These are phyloP conservation scores for Nasua narica DNA, from an alignment of 2,797 vertebrate genomes.

Conservation along the genomic window DNA sequence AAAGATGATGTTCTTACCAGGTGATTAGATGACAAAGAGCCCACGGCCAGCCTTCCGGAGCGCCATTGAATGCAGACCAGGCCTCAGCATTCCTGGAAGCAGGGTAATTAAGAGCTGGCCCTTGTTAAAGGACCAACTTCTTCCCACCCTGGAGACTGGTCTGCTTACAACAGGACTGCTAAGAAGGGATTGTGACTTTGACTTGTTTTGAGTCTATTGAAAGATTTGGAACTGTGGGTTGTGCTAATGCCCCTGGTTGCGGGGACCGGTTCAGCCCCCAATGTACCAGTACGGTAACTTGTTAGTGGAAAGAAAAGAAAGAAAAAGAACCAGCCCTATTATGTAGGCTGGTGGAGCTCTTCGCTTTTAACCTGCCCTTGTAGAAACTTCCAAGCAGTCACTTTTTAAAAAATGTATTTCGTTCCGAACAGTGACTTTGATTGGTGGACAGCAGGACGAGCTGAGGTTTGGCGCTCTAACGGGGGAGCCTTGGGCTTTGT, in stretches of 20 bases:
- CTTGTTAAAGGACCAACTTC: slow-evolving; percentile 54
- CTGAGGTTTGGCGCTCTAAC: not conserved
- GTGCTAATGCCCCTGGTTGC: not conserved
- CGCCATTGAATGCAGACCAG: slow-evolving; percentile 45
- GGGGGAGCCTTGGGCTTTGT: not conserved
- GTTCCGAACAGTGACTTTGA: not conserved
- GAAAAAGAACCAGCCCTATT: not conserved
- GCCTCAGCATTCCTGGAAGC: slow-evolving; percentile 53
- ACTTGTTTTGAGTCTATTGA: slow-evolving; percentile 43
- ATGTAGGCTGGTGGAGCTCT: not conserved
- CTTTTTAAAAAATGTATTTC: not conserved
- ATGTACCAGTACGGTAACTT: not conserved
- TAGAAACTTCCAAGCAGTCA: not conserved
- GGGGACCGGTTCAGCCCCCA: not conserved
- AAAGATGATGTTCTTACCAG: slow-evolving; percentile 71
- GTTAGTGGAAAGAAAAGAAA: not conserved
- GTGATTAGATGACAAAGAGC: slow-evolving; percentile 74
- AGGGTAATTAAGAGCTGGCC: slow-evolving; percentile 57
- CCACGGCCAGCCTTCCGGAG: slow-evolving; percentile 45
- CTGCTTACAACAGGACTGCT: slow-evolving; percentile 39
- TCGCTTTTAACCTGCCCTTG: not conserved
- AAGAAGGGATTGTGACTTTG: not conserved
- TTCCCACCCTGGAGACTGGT: slow-evolving; percentile 56
- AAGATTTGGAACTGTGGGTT: slow-evolving; percentile 22
- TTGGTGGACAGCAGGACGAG: not conserved